These are phyloP conservation scores for Pseudococcus viburni DNA, from an alignment of 2,888 invertebrate species.

Conservation along the genomic window DNA sequence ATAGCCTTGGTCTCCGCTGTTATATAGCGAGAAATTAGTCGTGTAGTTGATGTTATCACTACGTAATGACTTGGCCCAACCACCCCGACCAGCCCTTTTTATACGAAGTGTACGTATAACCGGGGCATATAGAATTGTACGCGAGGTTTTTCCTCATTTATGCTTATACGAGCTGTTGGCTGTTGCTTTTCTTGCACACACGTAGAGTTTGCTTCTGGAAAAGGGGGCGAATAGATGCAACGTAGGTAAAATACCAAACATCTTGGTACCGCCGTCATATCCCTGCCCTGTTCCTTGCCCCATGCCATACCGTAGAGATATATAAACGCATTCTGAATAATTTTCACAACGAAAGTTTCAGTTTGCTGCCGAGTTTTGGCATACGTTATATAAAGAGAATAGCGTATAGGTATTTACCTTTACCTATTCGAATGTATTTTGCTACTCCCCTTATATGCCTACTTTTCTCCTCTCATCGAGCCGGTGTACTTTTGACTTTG, in stretches of 20 bases:
- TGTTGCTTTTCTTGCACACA: not conserved
- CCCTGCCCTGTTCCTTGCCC: too few relatives aligned
- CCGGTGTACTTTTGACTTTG: not conserved
- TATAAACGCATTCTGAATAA: conserved; percentile 28
- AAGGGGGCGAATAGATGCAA: not conserved
- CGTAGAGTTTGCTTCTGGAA: not conserved
- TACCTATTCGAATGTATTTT: not conserved
- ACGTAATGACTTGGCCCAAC: conserved; percentile 39
- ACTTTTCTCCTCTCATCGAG: not conserved
- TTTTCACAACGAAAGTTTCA: not conserved
- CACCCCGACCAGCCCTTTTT: not conserved
- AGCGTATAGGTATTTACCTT: not conserved
- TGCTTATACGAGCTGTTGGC: not conserved
- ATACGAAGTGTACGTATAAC: not conserved
- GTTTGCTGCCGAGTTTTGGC: not conserved
- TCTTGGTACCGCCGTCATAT: not conserved
- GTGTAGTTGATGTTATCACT: conserved; percentile 40
- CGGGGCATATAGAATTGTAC: not conserved
- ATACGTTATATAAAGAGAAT: conserved; percentile 13
- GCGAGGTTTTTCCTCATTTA: not conserved
- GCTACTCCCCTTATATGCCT: not conserved
- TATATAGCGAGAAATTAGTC: not conserved
- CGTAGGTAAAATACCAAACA: conserved; percentile 31
- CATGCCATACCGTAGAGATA: too few relatives aligned
- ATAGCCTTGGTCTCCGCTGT: not conserved